A percentile compares a stretch with the other conserved stretches of the same genome.
Conservation (phyloP, 1,140 invertebrate genomes). For the Penaeus chinensis region DNA sequence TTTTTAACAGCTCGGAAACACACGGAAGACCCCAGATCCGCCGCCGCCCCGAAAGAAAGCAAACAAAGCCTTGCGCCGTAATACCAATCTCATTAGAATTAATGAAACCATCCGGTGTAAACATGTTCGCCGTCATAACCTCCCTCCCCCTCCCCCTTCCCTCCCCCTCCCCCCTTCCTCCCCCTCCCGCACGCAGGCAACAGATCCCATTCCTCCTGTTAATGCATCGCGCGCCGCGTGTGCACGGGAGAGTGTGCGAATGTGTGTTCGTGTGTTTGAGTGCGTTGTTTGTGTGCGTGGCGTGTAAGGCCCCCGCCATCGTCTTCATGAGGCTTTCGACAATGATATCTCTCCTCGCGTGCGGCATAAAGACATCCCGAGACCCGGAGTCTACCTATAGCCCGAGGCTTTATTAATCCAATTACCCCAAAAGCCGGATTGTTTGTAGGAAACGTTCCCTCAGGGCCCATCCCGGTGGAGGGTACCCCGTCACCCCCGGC, state of each 20-base stretch:
- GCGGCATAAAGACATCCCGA: neutral
- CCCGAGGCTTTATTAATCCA: conserved; percentile 47
- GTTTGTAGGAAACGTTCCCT: conserved; percentile 33
- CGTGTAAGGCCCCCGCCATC: too few relatives aligned
- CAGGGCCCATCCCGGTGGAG: conserved; percentile 12
- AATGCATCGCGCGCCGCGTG: neutral
- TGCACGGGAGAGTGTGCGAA: too few relatives aligned
- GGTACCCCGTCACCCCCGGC: neutral
- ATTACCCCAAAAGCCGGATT: conserved; percentile 47
- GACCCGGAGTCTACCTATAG: conserved; percentile 18
- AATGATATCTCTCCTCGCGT: neutral
- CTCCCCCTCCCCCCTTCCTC: neutral
- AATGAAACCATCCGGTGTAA: neutral
- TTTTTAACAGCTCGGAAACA: too few relatives aligned
- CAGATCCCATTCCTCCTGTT: neutral
- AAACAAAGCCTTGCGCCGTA: neutral
- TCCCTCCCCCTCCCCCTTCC: neutral
- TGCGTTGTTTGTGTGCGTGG: too few relatives aligned
- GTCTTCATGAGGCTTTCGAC: too few relatives aligned
- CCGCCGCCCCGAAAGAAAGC: too few relatives aligned
- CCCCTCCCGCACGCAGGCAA: neutral
- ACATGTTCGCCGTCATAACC: neutral
- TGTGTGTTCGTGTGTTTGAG: too few relatives aligned
- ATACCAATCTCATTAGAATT: neutral
- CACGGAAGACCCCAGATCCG: too few relatives aligned